Conservation (phyloP, 2,888 invertebrate genomes). For the Sisyra terminalis region DNA sequence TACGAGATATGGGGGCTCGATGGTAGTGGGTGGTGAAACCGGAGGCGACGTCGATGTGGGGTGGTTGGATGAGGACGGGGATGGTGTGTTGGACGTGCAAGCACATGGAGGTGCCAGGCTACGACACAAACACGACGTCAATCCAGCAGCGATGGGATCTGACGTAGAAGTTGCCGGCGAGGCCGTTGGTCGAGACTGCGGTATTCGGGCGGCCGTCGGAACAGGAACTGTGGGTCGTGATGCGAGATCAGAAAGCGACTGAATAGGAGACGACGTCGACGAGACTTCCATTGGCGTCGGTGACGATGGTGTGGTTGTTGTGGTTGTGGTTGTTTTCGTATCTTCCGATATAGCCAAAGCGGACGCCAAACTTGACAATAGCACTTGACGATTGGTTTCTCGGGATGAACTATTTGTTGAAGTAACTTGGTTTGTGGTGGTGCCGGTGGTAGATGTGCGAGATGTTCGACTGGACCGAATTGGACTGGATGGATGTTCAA, state of each 20-base stretch:
- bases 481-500: not conserved
- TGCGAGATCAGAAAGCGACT: conserved; percentile 44
- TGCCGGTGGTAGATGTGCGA: no score
- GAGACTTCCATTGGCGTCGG: conserved; percentile 20
- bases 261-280: conserved; percentile 34
- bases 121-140: conserved; percentile 28
- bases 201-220: conserved; percentile 20
- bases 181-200: conserved; percentile 3
- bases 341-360: conserved; percentile 5
- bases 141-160: conserved; percentile 28
- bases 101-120: conserved; percentile 18
- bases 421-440: not conserved
- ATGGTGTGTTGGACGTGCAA: conserved; percentile 21
- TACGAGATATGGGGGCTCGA: conserved; percentile 1
- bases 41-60: conserved; percentile 13
- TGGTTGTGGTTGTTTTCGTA: conserved; percentile 3
- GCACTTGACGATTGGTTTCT: conserved; percentile 7
- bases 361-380: conserved; percentile 6
- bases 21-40: conserved; percentile 2
- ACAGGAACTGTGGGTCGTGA: conserved; percentile 30
- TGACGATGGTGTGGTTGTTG: conserved; percentile 18
- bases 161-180: conserved; percentile 8
- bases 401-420: conserved; percentile 8
- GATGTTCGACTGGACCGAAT: not conserved
- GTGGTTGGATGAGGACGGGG: conserved; percentile 20